Evolutionary conservation across 2,888 invertebrate species (phyloP).

Genomic region (Leptura quadrifasciata): DNA sequence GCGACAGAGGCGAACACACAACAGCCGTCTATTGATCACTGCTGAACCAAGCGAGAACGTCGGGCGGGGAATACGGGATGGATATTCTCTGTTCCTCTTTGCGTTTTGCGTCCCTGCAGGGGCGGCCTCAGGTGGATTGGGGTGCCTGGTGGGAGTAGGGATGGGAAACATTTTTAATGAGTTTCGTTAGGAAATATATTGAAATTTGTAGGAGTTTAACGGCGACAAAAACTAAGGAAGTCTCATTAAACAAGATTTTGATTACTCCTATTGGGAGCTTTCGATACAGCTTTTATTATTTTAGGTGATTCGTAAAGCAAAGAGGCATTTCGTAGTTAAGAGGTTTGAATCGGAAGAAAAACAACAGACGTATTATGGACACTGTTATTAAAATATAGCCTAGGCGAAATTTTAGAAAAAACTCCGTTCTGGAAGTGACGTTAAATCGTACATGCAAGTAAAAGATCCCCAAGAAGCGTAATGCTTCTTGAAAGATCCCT

Average conservation of each 20-base stretch:
- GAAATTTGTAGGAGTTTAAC: slow-evolving; percentile 21
- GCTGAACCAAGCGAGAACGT: slow-evolving; percentile 33
- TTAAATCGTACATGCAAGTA: too few species aligned
- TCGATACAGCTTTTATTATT: not conserved
- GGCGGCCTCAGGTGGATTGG: slow-evolving; percentile 24
- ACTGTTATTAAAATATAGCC: too few species aligned
- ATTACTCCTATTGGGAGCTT: not conserved
- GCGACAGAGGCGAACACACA: slow-evolving; percentile 27
- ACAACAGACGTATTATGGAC: too few species aligned
- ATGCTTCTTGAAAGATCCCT: too few species aligned
- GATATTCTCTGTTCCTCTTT: slow-evolving; percentile 39
- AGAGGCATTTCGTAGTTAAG: too few species aligned
- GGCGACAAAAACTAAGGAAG: slow-evolving; percentile 2
- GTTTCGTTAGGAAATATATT: slow-evolving; percentile 17
- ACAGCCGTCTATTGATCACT: slow-evolving; percentile 47
- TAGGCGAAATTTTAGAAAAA: too few species aligned
- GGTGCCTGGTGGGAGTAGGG: slow-evolving; percentile 3
- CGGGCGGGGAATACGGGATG: slow-evolving; percentile 39
- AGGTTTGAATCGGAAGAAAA: too few species aligned
- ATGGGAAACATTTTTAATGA: slow-evolving; percentile 21
- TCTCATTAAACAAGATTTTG: not conserved
- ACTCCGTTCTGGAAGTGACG: too few species aligned
- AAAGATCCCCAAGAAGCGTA: too few species aligned
- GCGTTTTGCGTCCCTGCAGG: slow-evolving; percentile 29
- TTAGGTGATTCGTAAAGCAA: not conserved